Conservation (phyloP, 2,888 invertebrate genomes). For the Caenorhabditis wallacei region DNA sequence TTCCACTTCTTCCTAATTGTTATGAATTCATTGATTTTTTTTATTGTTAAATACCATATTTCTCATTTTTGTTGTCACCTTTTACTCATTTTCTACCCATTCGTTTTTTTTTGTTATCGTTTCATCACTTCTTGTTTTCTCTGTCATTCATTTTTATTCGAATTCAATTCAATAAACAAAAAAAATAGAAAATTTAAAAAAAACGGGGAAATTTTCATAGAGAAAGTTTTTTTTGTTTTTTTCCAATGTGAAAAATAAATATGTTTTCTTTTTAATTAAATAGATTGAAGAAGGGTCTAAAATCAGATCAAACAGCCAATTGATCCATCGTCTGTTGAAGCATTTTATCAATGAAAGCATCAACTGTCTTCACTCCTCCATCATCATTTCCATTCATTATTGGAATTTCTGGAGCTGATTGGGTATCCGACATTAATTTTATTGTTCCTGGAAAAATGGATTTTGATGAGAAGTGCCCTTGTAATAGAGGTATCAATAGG, state of each 20-base stretch:
- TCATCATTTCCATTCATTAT: slow-evolving; percentile 49
- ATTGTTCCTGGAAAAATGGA: slow-evolving; percentile 65
- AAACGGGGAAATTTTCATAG: slow-evolving; percentile 30
- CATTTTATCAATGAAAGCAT: slow-evolving; percentile 61
- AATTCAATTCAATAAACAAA: slow-evolving; percentile 21
- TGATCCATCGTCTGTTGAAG: slow-evolving; percentile 65
- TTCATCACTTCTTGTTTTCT: not conserved
- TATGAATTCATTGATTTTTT: slow-evolving; percentile 11
- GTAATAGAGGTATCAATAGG: not conserved
- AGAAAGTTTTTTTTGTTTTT: slow-evolving; percentile 12
- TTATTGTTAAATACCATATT: slow-evolving; percentile 7
- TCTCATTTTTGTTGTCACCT: not conserved
- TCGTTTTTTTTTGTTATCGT: slow-evolving; percentile 16
- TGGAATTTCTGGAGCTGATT: slow-evolving; percentile 55
- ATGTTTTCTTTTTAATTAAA: slow-evolving; percentile 6
- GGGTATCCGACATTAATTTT: slow-evolving; percentile 68
- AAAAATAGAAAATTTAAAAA: slow-evolving; percentile 9
- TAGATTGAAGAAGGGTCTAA: not conserved
- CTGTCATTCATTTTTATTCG: slow-evolving; percentile 3
- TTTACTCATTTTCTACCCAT: not conserved
- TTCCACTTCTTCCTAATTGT: slow-evolving; percentile 1
- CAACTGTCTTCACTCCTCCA: slow-evolving; percentile 43
- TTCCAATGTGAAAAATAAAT: slow-evolving; percentile 31
- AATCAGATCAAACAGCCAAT: slow-evolving; percentile 42
- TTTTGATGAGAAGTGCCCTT: not conserved